These are phyloP conservation scores for Smithornis capensis DNA, from an alignment of 2,113 vertebrate genomes.

Conservation along the genomic window DNA sequence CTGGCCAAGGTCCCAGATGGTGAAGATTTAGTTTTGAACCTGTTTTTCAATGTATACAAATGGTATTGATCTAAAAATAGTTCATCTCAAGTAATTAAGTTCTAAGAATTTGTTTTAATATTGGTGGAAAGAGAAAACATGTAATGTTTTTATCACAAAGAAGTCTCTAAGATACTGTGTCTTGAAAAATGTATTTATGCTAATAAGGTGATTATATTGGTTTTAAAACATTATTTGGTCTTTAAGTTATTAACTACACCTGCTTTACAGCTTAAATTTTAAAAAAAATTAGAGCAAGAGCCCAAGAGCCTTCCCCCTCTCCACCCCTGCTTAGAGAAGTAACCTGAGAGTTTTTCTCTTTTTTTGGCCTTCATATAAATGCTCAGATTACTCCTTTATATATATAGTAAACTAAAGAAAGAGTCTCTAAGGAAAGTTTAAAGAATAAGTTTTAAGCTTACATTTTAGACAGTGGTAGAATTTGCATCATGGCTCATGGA, in stretches of 20 bases:
- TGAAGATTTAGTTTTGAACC: background rate
- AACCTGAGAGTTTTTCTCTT: background rate
- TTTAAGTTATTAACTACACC: background rate
- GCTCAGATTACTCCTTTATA: background rate
- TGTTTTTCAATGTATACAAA: background rate
- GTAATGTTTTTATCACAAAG: background rate
- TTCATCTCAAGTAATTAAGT: background rate
- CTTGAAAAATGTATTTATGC: background rate
- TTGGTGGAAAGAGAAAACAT: background rate
- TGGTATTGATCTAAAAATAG: slow-evolving; percentile 12
- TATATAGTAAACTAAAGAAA: background rate
- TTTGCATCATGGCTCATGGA: background rate
- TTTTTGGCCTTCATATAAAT: background rate
- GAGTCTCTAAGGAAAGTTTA: background rate
- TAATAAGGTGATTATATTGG: background rate
- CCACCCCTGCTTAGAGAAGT: background rate
- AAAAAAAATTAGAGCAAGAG: background rate
- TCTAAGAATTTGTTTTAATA: background rate
- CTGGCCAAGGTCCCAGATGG: background rate
- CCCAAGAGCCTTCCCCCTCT: background rate
- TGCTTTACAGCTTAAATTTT: background rate
- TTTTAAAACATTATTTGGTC: slow-evolving; percentile 3
- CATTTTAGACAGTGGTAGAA: background rate
- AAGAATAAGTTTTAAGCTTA: background rate
- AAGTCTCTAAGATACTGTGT: background rate